Evolutionary conservation across 2,888 invertebrate genomes (phyloP).

Genomic region (Apamea monoglypha): DNA sequence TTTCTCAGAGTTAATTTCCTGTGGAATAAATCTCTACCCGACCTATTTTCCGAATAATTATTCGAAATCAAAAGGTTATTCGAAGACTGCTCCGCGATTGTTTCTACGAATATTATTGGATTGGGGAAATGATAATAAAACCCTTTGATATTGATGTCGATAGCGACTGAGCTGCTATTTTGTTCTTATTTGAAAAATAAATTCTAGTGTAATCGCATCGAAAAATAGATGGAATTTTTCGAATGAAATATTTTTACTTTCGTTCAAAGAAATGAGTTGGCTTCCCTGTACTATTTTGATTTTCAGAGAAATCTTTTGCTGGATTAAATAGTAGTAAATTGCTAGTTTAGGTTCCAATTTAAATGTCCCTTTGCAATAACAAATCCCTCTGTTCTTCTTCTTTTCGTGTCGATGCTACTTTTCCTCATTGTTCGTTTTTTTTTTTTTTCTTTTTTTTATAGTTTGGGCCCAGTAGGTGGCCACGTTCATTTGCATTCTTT

Average conservation of each 20-base stretch:
- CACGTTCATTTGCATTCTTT: too few relatives aligned
- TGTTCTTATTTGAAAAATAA: not conserved
- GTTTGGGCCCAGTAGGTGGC: too few relatives aligned
- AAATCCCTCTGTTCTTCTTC: too few relatives aligned
- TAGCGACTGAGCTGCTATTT: slow-evolving; percentile 4
- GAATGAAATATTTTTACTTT: not conserved
- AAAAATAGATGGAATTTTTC: not conserved
- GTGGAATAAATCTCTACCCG: slow-evolving; percentile 59
- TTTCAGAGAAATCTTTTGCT: not conserved
- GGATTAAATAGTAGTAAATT: not conserved
- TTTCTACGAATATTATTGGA: slow-evolving; percentile 46
- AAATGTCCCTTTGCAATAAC: not conserved
- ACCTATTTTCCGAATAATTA: slow-evolving; percentile 61
- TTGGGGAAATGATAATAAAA: slow-evolving; percentile 39
- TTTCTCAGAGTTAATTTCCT: slow-evolving; percentile 69
- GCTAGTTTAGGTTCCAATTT: not conserved
- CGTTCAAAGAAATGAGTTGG: not conserved
- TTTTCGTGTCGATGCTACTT: too few relatives aligned
- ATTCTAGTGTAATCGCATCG: not conserved
- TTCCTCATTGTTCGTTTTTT: too few relatives aligned
- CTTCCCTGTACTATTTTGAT: not conserved
- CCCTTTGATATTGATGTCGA: slow-evolving; percentile 38
- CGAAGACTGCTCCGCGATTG: slow-evolving; percentile 28
- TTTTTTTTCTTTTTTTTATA: too few relatives aligned
- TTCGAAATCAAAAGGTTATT: slow-evolving; percentile 58